phyloP scores from a whole-genome alignment of 92 coral and sea anemone species.

The Hydrozoanthus gracilis region DNA sequence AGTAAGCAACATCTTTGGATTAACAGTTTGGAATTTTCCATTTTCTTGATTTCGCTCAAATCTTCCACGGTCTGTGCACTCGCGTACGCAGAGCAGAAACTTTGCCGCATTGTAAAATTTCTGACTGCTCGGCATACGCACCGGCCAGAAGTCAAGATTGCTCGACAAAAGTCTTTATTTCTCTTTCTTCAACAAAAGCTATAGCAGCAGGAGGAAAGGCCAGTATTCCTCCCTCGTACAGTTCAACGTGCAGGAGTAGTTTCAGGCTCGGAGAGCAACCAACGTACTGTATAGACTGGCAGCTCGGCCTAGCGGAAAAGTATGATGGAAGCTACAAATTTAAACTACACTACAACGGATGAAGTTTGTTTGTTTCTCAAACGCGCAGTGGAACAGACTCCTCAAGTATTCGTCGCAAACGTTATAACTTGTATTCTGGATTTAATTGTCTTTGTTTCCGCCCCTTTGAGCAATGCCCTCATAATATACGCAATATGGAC shows the following conservation, averaged over 20 bases:
- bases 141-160: no score
- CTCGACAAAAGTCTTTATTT: no score
- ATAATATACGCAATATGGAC: conserved; percentile 44
- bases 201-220: no score
- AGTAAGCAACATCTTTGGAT: no score
- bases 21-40: no score
- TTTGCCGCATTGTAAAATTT: no score
- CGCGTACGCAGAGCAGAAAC: no score
- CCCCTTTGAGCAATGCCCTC: conserved; percentile 28
- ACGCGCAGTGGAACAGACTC: conserved; percentile 22
- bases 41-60: no score
- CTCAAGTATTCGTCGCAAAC: conserved; percentile 24
- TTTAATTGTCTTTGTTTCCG: conserved; percentile 2
- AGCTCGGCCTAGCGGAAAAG: not conserved
- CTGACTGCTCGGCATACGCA: no score
- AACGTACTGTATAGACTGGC: not conserved
- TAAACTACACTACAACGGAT: conserved; percentile 1
- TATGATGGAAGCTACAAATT: not conserved
- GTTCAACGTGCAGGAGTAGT: not conserved
- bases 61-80: no score
- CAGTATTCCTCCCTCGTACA: no score
- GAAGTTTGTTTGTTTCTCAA: conserved; percentile 31
- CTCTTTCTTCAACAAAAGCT: no score
- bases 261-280: not conserved
- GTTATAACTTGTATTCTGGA: conserved; percentile 30